A percentile compares a stretch with the other conserved stretches of the same genome.
phyloP scores from a whole-genome alignment of 2,113 vertebrate species.

The Otis tarda region DNA sequence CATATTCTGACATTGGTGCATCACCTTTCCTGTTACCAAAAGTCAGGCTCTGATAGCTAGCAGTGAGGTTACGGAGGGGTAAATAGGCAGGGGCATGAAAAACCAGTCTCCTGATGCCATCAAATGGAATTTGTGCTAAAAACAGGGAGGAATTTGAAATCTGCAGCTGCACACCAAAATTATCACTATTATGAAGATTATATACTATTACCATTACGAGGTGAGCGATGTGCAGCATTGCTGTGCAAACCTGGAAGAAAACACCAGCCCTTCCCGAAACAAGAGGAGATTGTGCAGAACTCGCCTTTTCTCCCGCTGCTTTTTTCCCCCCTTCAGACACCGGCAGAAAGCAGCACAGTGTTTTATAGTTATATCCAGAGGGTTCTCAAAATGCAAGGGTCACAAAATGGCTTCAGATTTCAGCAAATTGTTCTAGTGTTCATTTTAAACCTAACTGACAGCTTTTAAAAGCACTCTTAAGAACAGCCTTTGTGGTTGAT shows the following conservation, averaged over 20 bases:
- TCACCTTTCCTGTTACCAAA: not conserved
- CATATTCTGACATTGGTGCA: conserved; percentile 24
- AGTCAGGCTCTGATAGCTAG: not conserved
- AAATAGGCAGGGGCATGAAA: not conserved
- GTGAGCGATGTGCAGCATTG: not conserved
- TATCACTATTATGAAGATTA: conserved; percentile 4
- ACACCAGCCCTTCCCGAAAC: not conserved
- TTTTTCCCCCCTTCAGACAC: not conserved
- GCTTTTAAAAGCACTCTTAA: not conserved
- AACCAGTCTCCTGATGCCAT: not conserved
- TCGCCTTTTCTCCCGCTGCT: not conserved
- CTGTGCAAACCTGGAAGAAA: conserved; percentile 8
- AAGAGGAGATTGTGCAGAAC: not conserved
- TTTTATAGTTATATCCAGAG: not conserved
- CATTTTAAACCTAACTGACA: not conserved
- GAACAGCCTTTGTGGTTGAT: not conserved
- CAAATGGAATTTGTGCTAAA: not conserved
- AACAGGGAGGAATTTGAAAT: not conserved
- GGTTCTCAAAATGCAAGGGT: not conserved
- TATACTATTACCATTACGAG: not conserved
- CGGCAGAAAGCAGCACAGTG: not conserved
- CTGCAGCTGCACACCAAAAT: not conserved
- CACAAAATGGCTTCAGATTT: conserved; percentile 31
- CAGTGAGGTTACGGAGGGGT: not conserved
- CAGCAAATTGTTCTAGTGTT: not conserved